Base-by-base conservation (phyloP, 2,797 vertebrate species). In the Psittacula echo region DNA sequence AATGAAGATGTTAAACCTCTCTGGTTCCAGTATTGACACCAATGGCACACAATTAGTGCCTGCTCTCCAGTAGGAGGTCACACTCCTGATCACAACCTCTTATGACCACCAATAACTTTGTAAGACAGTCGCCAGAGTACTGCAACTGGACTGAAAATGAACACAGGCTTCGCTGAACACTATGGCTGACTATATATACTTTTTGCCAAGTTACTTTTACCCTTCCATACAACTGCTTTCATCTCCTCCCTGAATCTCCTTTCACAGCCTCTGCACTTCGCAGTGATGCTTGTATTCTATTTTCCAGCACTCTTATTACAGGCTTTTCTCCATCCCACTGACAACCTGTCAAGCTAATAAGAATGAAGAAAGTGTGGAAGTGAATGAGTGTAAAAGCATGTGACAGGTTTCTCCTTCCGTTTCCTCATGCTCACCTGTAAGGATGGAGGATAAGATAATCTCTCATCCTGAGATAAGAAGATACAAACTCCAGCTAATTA, bases 341-440 rank as follows among this genome's bases (percentile, higher is more conserved):
- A 72, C 87, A 89, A 75, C 68, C 85, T 88, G 93, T 80, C 78
- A 90, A 74, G 83, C 54, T 91, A 89, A 51, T 75, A 91, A 86
- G 65, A 93, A 93, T 10, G 83, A 95, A 86, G 50, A 48, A 94
- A 91, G 70, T 58, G 88, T 90, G 85, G 64, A 94, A 86, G 50
- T 66, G 85, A 90, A 58, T 27, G 80, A 90, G 79, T 26, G 62
- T 81, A 91, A 81, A 82, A 84, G 23, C 6, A 1, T 5, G 2
- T 60, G 62, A 77, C 48, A 64, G 51, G n/a, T 56, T 92, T 92
- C 48, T 91, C 47, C 75, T 93, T 80, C 29, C 51, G 72, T 90
- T n/a, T 81, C 44, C 67, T 88, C 85, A 61, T 2, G 10, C 37
- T 70, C 51, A 77, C 44, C 60, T 22, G 5, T 37, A 26, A 60